phyloP scores from a whole-genome alignment of 2,113 vertebrate species.

The Phaethon lepturus region DNA sequence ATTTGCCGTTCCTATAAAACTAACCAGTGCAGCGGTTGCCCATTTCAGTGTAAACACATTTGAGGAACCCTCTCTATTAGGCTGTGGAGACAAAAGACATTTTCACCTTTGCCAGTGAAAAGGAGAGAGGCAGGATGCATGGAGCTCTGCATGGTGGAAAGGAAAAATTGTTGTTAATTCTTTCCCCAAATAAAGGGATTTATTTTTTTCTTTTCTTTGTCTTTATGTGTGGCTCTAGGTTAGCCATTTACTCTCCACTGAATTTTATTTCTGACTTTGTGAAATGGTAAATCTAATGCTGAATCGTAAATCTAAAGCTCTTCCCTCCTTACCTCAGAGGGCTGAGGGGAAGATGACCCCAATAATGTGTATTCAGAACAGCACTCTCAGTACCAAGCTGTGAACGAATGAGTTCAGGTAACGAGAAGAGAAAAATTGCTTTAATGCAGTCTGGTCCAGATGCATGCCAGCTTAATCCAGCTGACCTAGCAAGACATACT shows the following conservation, averaged over 20 bases:
- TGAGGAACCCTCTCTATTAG: background rate
- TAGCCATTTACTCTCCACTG: background rate
- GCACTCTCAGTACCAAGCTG: background rate
- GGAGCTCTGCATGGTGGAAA: background rate
- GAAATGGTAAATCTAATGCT: background rate
- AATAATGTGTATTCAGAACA: conserved; percentile 28
- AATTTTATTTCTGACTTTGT: background rate
- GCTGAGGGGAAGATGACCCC: background rate
- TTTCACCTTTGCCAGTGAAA: background rate
- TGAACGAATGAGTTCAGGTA: conserved; percentile 50
- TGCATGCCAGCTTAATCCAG: conserved; percentile 24
- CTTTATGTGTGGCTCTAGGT: background rate
- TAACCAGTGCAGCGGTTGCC: background rate
- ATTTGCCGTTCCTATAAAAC: background rate
- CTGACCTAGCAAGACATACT: conserved; percentile 13
- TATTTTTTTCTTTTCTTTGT: background rate
- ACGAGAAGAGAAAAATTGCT: conserved; percentile 28
- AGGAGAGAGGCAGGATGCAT: background rate
- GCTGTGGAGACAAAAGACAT: background rate
- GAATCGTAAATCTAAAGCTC: background rate
- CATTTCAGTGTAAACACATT: background rate
- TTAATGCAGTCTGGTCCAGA: conserved; percentile 9
- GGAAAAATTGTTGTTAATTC: background rate
- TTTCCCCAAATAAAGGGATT: background rate
- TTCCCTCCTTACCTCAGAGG: background rate